A percentile compares a stretch with the other conserved stretches of the same genome.
phyloP scores from a whole-genome alignment of 2,113 vertebrate genomes.

The Synodontis membranacea region DNA sequence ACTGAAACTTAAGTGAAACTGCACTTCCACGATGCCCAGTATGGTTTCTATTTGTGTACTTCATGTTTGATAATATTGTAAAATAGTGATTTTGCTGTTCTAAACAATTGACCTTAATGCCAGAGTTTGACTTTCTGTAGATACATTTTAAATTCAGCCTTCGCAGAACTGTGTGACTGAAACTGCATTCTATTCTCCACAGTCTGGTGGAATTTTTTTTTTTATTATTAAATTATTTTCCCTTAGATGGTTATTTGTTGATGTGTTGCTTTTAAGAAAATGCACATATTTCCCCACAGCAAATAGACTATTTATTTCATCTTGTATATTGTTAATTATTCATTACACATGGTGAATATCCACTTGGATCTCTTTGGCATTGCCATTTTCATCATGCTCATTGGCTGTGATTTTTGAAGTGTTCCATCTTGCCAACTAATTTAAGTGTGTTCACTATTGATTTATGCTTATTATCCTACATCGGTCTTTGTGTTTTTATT shows the following conservation, averaged over 20 bases:
- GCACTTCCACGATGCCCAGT: neutral
- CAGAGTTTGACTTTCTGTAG: neutral
- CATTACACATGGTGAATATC: conserved; percentile 1
- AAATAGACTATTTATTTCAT: conserved; percentile 29
- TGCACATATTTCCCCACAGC: neutral
- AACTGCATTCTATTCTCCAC: neutral
- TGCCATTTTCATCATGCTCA: conserved; percentile 7
- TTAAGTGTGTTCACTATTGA: conserved; percentile 4
- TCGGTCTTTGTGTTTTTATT: neutral
- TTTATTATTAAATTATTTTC: conserved; percentile 10
- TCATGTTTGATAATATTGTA: conserved; percentile 21
- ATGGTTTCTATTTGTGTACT: conserved; percentile 28
- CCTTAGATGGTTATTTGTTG: neutral
- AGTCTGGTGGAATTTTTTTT: neutral
- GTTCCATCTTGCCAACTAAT: conserved; percentile 36
- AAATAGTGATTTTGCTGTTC: neutral
- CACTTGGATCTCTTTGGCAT: neutral
- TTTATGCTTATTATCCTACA: conserved; percentile 6
- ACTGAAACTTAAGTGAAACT: conserved; percentile 14
- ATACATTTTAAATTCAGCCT: neutral
- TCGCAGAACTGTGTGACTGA: neutral
- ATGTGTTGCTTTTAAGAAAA: neutral
- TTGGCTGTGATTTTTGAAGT: conserved; percentile 30
- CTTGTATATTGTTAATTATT: conserved; percentile 13
- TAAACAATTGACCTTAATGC: neutral